A percentile compares a stretch with the other conserved stretches of the same genome.
Evolutionary conservation across 2,797 vertebrate species (phyloP).

Genomic region (Sebastes cheni): DNA sequence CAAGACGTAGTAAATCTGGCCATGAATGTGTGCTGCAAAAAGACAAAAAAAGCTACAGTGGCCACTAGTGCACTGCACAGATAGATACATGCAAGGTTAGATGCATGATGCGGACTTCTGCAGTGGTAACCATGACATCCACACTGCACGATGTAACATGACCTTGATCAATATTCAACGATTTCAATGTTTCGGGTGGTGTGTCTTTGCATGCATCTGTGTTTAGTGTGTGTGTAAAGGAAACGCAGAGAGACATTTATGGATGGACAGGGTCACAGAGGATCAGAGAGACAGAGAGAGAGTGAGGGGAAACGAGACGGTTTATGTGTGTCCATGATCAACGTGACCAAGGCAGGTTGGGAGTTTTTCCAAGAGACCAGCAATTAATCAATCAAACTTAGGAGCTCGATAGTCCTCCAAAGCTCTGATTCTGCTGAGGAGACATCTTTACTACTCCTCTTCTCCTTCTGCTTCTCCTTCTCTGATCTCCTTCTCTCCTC

Average conservation of each 20-base stretch:
- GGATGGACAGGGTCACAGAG: slow-evolving; percentile 31
- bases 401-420: slow-evolving; percentile 53
- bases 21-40: not conserved
- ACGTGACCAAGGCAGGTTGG: slow-evolving; percentile 53
- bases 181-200: slow-evolving; percentile 6
- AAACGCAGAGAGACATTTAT: slow-evolving; percentile 27
- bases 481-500: slow-evolving; percentile 46
- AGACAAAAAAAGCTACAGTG: not conserved
- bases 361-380: slow-evolving; percentile 56
- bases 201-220: not conserved
- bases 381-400: slow-evolving; percentile 69
- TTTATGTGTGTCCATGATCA: slow-evolving; percentile 60
- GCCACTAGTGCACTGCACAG: not conserved
- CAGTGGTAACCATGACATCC: not conserved
- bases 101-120: not conserved
- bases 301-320: slow-evolving; percentile 24
- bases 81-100: not conserved
- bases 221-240: not conserved
- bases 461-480: slow-evolving; percentile 43
- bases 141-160: slow-evolving; percentile 5
- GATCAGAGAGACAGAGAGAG: slow-evolving; percentile 26
- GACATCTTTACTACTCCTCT: slow-evolving; percentile 68
- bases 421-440: slow-evolving; percentile 72
- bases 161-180: slow-evolving; percentile 36
- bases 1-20: not conserved